Conservation (phyloP, 1,140 invertebrate species). For the Drosophila mojavensis region DNA sequence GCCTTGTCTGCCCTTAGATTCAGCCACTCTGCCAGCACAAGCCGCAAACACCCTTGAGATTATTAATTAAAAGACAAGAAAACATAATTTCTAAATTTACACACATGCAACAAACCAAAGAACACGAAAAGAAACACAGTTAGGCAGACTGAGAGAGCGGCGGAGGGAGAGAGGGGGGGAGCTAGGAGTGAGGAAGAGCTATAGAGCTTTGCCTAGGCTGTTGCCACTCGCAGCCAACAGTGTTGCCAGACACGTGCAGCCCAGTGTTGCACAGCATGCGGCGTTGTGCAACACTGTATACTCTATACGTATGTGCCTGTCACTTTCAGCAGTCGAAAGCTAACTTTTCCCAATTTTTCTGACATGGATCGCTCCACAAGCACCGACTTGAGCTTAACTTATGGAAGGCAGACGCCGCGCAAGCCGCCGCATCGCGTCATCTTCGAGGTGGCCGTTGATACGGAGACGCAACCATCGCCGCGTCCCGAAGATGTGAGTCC, state of each 20-base stretch:
- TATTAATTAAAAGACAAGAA: constrained; percentile 83
- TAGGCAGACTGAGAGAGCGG: not conserved
- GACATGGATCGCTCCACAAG: not conserved
- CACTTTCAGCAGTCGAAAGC: not conserved
- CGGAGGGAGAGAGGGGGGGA: not conserved
- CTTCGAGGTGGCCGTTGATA: not conserved
- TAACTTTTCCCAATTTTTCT: not conserved
- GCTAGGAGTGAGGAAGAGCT: no score
- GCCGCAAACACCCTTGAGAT: constrained; percentile 66
- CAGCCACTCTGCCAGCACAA: constrained; percentile 7
- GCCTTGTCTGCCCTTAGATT: constrained; percentile 35
- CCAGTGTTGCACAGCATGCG: not conserved
- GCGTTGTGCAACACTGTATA: constrained; percentile 2
- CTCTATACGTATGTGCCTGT: not conserved
- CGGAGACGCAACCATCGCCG: not conserved
- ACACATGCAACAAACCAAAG: constrained; percentile 36
- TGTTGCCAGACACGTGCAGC: not conserved
- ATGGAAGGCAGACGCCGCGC: no score
- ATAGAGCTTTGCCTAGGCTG: not conserved
- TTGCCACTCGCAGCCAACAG: no score
- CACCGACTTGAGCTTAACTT: no score
- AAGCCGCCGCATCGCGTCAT: not conserved
- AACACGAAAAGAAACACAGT: constrained; percentile 19
- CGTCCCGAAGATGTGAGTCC: not conserved
- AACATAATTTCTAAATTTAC: constrained; percentile 79